Conservation (phyloP, 2,888 invertebrate genomes). For the Suillia variegata region DNA sequence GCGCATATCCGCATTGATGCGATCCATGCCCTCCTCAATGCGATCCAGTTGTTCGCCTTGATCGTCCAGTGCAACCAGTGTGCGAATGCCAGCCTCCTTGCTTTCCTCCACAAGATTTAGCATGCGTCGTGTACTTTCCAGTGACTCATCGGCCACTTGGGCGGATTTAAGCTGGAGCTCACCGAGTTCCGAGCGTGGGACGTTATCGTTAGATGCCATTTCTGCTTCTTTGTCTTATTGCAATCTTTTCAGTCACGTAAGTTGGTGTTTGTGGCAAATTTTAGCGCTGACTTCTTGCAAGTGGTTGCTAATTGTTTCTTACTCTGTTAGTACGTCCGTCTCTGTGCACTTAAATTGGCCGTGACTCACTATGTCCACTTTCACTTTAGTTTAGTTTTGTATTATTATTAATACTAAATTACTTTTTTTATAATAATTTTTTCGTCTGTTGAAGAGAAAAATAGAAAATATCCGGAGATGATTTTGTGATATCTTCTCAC, state of each 20-base stretch:
- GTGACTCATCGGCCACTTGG: conserved; percentile 51
- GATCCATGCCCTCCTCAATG: conserved; percentile 55
- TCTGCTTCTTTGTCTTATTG: neutral
- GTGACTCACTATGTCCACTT: conserved; percentile 9
- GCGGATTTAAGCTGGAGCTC: conserved; percentile 50
- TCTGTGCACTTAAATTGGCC: neutral
- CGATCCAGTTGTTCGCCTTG: conserved; percentile 54
- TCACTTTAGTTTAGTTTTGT: neutral
- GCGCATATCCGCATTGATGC: conserved; percentile 55
- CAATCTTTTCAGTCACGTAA: conserved; percentile 24
- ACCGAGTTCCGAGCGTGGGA: conserved; percentile 51
- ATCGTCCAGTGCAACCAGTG: conserved; percentile 50
- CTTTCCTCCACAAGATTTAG: conserved; percentile 49
- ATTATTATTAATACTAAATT: no score
- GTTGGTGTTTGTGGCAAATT: no score
- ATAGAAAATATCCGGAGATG: no score
- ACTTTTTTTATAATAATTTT: no score
- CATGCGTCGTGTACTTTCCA: conserved; percentile 54
- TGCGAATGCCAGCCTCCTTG: conserved; percentile 53
- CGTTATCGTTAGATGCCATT: conserved; percentile 35
- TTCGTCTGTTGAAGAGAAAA: no score
- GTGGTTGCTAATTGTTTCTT: neutral
- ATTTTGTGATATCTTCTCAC: no score
- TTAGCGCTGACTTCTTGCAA: neutral
- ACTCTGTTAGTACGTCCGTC: no score